Conservation (phyloP, 2,113 vertebrate genomes). For the Pterocles orientalis region DNA sequence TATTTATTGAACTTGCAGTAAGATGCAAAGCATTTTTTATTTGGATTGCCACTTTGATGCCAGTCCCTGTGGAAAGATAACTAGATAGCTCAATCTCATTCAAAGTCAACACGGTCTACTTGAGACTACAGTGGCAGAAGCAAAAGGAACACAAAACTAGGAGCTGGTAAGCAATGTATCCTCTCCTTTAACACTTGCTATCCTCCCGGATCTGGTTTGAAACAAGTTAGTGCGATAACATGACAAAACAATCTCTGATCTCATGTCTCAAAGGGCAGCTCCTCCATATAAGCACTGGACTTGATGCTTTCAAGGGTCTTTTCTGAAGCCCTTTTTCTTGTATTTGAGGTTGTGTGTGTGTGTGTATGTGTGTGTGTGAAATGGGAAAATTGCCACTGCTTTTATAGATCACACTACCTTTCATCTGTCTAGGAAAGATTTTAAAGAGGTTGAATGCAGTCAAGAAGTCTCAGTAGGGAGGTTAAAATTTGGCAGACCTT, state of each 20-base stretch:
- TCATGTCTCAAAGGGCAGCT: neutral
- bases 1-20: neutral
- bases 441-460: neutral
- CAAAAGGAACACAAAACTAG: neutral
- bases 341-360: neutral
- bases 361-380: neutral
- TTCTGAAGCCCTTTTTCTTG: neutral
- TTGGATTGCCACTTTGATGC: neutral
- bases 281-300: neutral
- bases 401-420: neutral
- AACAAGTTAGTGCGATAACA: neutral
- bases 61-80: neutral
- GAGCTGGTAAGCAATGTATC: neutral
- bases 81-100: neutral
- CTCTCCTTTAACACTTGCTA: neutral
- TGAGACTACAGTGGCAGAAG: neutral
- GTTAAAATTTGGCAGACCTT: neutral
- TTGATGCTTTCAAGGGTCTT: neutral
- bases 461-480: neutral
- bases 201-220: neutral
- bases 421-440: neutral
- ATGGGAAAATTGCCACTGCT: neutral
- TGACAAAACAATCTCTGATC: neutral
- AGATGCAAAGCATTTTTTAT: neutral
- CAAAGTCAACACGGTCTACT: neutral